These are phyloP conservation scores for Brachionus calyciflorus DNA, from an alignment of 1,140 invertebrate genomes.

Conservation along the genomic window DNA sequence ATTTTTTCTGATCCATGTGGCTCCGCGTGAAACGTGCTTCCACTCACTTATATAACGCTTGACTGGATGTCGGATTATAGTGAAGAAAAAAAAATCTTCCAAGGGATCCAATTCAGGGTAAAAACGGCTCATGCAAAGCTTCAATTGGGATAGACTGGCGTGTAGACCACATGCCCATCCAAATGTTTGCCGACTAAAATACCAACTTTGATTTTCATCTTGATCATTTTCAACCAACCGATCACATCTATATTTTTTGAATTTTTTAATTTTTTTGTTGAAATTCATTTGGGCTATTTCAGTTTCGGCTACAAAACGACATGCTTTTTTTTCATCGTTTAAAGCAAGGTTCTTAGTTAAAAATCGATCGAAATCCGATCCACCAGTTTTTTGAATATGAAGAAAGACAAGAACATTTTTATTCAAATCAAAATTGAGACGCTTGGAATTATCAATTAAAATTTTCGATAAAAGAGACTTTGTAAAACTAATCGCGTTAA, in stretches of 20 bases:
- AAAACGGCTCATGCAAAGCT: slow-evolving; percentile 66
- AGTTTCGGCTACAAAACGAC: neutral
- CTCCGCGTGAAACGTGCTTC: slow-evolving; percentile 88
- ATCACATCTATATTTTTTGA: slow-evolving; percentile 13
- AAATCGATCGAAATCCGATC: slow-evolving; percentile 87
- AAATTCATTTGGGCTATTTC: neutral
- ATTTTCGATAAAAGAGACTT: too few species aligned
- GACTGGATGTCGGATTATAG: slow-evolving; percentile 85
- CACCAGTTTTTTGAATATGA: slow-evolving; percentile 92
- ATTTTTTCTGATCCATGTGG: slow-evolving; percentile 81
- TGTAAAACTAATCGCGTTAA: neutral
- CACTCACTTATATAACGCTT: slow-evolving; percentile 81
- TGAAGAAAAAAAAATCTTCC: slow-evolving; percentile 84
- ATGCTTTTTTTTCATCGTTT: neutral
- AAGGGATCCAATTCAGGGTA: neutral
- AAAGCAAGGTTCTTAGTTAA: slow-evolving; percentile 87
- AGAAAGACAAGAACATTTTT: slow-evolving; percentile 95
- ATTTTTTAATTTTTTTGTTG: slow-evolving; percentile 14
- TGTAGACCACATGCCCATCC: slow-evolving; percentile 98
- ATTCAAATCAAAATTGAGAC: neutral
- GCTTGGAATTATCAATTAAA: neutral
- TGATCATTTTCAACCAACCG: slow-evolving; percentile 28
- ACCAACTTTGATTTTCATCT: slow-evolving; percentile 66
- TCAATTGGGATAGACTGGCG: slow-evolving; percentile 95
- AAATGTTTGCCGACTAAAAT: slow-evolving; percentile 95